A percentile compares a stretch with the other conserved stretches of the same genome.
Evolutionary conservation across 2,113 vertebrate species (phyloP).

Genomic region (Felis chaus): DNA sequence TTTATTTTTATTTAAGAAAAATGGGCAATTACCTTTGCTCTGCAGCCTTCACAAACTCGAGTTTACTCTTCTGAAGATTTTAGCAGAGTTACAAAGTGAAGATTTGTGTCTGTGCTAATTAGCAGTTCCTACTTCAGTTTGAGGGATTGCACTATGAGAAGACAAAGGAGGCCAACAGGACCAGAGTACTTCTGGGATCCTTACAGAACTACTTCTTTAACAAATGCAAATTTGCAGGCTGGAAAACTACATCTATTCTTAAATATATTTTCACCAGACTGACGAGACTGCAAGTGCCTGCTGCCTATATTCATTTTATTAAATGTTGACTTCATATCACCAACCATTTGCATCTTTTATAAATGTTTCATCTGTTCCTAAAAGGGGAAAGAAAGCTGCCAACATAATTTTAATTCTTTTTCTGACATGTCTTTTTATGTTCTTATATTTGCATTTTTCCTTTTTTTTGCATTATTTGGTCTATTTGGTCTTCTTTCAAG

Average conservation of each 20-base stretch:
- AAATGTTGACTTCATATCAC: constrained; percentile 40
- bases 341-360: constrained; percentile 43
- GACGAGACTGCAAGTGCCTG: background rate
- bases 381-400: constrained; percentile 30
- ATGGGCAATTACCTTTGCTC: constrained; percentile 9
- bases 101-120: constrained; percentile 48
- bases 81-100: constrained; percentile 42
- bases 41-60: constrained; percentile 22
- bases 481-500: constrained; percentile 49
- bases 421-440: constrained; percentile 33
- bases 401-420: constrained; percentile 62
- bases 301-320: background rate
- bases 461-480: constrained; percentile 53
- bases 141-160: constrained; percentile 10
- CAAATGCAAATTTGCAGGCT: constrained; percentile 20
- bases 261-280: constrained; percentile 47
- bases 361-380: constrained; percentile 45
- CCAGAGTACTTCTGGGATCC: background rate
- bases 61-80: constrained; percentile 55
- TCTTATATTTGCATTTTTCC: constrained; percentile 58
- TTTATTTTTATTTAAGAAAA: constrained; percentile 38
- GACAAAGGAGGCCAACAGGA: background rate
- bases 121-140: constrained; percentile 14
- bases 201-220: constrained; percentile 16
- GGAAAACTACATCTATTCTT: constrained; percentile 26